A percentile compares a stretch with the other conserved stretches of the same genome.
phyloP scores from a whole-genome alignment of 2,797 vertebrate species.

The Rhadinocentrus ornatus region DNA sequence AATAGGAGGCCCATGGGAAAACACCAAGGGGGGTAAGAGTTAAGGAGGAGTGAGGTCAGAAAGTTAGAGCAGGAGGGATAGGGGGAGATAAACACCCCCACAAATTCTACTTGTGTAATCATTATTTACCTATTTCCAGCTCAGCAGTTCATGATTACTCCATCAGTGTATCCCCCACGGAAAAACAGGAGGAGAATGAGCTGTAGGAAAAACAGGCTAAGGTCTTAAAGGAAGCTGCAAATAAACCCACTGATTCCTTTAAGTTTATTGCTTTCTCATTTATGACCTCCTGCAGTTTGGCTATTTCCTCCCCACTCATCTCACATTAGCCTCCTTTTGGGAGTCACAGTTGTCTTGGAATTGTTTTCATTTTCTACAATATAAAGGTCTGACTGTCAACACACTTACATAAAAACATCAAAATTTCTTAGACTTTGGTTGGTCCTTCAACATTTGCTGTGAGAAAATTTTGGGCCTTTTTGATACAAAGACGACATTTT shows the following conservation, averaged over 20 bases:
- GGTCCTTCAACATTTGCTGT: neutral
- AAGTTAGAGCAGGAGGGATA: slow-evolving; percentile 58
- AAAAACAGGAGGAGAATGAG: slow-evolving; percentile 43
- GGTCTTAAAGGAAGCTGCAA: slow-evolving; percentile 40
- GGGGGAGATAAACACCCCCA: slow-evolving; percentile 34
- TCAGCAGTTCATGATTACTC: slow-evolving; percentile 54
- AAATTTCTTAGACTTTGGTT: neutral
- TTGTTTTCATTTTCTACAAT: slow-evolving; percentile 55
- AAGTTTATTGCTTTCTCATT: slow-evolving; percentile 74
- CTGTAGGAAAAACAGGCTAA: neutral
- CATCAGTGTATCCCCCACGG: slow-evolving; percentile 35
- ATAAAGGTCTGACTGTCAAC: slow-evolving; percentile 40
- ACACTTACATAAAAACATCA: slow-evolving; percentile 14
- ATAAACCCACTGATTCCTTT: slow-evolving; percentile 46
- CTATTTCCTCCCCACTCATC: slow-evolving; percentile 74
- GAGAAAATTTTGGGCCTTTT: neutral
- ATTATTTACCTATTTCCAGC: slow-evolving; percentile 64
- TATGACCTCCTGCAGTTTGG: slow-evolving; percentile 75
- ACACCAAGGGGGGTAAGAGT: slow-evolving; percentile 75
- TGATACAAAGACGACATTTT: neutral
- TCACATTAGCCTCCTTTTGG: slow-evolving; percentile 73
- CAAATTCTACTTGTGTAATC: slow-evolving; percentile 55
- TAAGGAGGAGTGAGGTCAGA: slow-evolving; percentile 72
- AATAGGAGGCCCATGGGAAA: slow-evolving; percentile 81
- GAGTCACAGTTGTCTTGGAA: slow-evolving; percentile 61